Conservation (phyloP, 2,797 vertebrate species). For the Prionace glauca region DNA sequence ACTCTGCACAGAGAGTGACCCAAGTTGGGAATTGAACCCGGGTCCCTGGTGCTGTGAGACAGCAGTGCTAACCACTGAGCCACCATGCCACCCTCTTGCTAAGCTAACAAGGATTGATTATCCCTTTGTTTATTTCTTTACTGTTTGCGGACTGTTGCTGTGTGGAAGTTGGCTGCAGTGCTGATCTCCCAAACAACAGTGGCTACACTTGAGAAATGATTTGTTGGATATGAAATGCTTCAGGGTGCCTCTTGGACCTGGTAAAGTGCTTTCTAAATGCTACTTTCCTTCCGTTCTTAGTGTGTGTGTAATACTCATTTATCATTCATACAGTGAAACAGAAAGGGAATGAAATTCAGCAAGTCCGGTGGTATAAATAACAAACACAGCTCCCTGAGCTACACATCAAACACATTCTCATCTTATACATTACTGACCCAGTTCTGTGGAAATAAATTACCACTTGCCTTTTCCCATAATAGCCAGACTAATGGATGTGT, state of each 20-base stretch:
- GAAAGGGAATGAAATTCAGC: constrained; percentile 8
- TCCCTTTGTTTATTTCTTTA: not conserved
- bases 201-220: not conserved
- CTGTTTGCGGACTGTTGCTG: not conserved
- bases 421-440: constrained; percentile 13
- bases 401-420: not conserved
- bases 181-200: not conserved
- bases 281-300: not conserved
- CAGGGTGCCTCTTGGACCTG: not conserved
- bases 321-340: not conserved
- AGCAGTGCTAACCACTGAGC: no score
- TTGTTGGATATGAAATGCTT: not conserved
- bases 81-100: not conserved
- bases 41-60: no score
- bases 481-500: constrained; percentile 23
- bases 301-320: not conserved
- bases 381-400: not conserved
- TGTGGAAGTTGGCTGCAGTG: not conserved
- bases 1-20: no score
- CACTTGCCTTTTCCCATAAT: constrained; percentile 12
- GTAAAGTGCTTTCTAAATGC: not conserved
- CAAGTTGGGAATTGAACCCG: no score
- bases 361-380: not conserved
- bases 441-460: not conserved
- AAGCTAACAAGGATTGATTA: not conserved